These are phyloP conservation scores for Tetragnatha versicolor DNA, from an alignment of 1,140 invertebrate species.

Conservation along the genomic window DNA sequence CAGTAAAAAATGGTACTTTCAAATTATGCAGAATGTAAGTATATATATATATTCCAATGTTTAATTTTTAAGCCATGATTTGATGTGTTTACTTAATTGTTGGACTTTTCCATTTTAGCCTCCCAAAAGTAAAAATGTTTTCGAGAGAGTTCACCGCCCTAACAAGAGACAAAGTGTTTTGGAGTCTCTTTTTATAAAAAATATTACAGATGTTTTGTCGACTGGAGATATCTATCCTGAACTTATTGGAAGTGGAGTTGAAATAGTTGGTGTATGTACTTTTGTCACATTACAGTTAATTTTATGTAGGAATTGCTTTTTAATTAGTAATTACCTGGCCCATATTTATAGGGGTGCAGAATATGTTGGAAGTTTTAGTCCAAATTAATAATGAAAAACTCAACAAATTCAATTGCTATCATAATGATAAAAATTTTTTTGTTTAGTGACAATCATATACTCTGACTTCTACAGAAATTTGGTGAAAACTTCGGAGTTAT, in stretches of 20 bases:
- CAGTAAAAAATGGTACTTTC: conserved; percentile 15
- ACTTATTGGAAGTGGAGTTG: conserved; percentile 19
- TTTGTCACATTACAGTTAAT: background rate
- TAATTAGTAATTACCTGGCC: background rate
- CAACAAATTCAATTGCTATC: background rate
- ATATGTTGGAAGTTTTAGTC: background rate
- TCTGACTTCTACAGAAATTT: too few relatives aligned
- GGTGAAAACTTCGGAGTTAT: too few relatives aligned
- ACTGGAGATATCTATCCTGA: conserved; percentile 29
- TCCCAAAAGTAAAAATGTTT: conserved; percentile 38
- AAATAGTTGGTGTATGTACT: conserved; percentile 43
- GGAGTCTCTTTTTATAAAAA: conserved; percentile 45
- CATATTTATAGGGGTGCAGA: background rate
- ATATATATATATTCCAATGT: background rate
- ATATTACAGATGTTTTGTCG: conserved; percentile 47
- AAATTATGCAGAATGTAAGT: conserved; percentile 25
- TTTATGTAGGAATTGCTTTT: background rate
- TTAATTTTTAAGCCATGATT: background rate
- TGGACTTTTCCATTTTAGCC: background rate
- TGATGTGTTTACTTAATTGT: background rate
- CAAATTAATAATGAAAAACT: background rate
- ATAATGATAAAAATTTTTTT: background rate
- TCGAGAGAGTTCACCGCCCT: conserved; percentile 36
- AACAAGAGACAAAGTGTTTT: conserved; percentile 13
- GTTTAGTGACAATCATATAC: background rate